These are phyloP conservation scores for Zaprionus kolodkinae DNA, from an alignment of 1,140 invertebrate species.

Conservation along the genomic window DNA sequence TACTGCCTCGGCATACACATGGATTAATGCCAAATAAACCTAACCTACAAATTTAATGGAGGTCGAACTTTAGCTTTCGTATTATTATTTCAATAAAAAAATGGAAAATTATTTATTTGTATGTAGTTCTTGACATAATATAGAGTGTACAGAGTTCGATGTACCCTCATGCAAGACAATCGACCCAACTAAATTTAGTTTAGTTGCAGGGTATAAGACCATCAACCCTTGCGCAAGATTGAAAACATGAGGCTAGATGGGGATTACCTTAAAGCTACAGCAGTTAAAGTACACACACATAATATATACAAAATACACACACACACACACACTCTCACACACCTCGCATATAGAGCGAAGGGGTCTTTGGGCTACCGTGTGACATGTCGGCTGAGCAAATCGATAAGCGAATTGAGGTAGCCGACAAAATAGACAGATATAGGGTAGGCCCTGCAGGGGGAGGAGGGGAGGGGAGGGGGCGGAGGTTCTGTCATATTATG, in stretches of 20 bases:
- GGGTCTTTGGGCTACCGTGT: conserved; percentile 17
- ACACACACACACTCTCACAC: background rate
- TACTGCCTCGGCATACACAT: too few species aligned
- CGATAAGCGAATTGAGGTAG: conserved; percentile 54
- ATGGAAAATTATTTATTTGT: too few species aligned
- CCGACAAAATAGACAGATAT: conserved; percentile 10
- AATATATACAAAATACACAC: conserved; percentile 7
- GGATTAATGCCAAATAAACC: too few species aligned
- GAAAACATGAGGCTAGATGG: background rate
- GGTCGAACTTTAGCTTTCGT: background rate
- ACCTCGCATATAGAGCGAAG: conserved; percentile 14
- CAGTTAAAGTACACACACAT: conserved; percentile 12
- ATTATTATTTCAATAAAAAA: background rate
- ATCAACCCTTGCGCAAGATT: conserved; percentile 46
- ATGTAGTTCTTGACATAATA: background rate
- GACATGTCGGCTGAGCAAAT: conserved; percentile 63
- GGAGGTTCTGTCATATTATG: conserved; percentile 29
- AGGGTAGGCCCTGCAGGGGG: background rate
- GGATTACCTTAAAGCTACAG: conserved; percentile 51
- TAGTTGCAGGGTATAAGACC: conserved; percentile 22
- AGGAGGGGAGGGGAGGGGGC: background rate
- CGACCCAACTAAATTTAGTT: background rate
- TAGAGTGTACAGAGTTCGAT: too few species aligned
- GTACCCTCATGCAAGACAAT: too few species aligned
- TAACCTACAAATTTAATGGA: too few species aligned